Percentiles rank a stretch among this genome's conserved stretches.
Evolutionary conservation across 2,113 vertebrate genomes (phyloP).

Genomic region (Muscicapa adusta): DNA sequence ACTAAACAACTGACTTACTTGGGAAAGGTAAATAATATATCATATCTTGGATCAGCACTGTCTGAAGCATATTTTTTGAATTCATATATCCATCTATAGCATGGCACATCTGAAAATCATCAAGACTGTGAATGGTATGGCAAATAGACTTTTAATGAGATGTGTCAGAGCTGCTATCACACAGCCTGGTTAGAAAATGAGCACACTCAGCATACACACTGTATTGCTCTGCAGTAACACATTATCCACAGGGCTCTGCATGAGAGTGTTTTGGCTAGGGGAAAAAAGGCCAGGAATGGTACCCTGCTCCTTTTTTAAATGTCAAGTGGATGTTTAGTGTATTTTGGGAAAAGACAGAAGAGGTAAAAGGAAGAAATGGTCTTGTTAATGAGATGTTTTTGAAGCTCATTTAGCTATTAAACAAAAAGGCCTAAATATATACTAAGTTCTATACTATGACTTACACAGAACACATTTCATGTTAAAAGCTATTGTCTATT

Average conservation of each 20-base stretch:
- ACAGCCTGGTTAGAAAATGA: background rate
- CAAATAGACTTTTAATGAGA: background rate
- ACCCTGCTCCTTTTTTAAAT: background rate
- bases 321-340: background rate
- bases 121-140: background rate
- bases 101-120: constrained; percentile 1
- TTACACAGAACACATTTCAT: background rate
- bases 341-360: background rate
- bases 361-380: background rate
- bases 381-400: background rate
- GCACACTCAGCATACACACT: background rate
- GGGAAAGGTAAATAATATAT: background rate
- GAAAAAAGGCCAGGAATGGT: background rate
- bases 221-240: background rate
- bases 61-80: background rate
- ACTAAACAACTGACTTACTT: background rate
- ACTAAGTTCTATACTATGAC: background rate
- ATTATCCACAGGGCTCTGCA: background rate
- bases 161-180: background rate
- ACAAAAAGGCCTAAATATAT: background rate
- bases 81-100: background rate
- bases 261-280: background rate
- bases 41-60: background rate
- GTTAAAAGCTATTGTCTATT: background rate
- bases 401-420: background rate